phyloP scores from a whole-genome alignment of 2,113 vertebrate genomes.

The Edolisoma coerulescens region DNA sequence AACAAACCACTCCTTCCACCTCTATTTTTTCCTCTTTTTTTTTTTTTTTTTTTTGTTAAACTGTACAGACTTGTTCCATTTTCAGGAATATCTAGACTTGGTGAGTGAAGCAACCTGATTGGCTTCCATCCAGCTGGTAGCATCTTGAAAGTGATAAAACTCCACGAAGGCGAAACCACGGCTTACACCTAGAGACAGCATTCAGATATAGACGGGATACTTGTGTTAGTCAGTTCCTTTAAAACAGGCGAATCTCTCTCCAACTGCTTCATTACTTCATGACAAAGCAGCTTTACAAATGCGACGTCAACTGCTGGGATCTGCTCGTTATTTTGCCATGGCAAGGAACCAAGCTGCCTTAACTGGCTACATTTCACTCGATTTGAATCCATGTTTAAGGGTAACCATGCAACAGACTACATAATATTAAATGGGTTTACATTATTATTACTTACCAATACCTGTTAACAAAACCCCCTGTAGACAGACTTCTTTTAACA shows the following conservation, averaged over 20 bases:
- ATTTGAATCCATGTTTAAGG: slow-evolving; percentile 73
- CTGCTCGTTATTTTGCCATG: slow-evolving; percentile 91
- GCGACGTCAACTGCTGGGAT: slow-evolving; percentile 83
- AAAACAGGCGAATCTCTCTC: slow-evolving; percentile 98
- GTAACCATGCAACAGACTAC: slow-evolving; percentile 81
- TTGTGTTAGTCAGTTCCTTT: slow-evolving; percentile 99
- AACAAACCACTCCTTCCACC: slow-evolving; percentile 80
- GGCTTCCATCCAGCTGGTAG: slow-evolving; percentile 99
- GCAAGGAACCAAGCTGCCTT: slow-evolving; percentile 86
- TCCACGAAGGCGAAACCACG: slow-evolving; percentile 99
- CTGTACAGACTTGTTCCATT: slow-evolving; percentile 87
- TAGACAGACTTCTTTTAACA: slow-evolving; percentile 65
- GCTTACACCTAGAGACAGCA: slow-evolving; percentile 99
- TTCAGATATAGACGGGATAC: slow-evolving; percentile 99
- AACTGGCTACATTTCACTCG: slow-evolving; percentile 67
- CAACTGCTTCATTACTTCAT: slow-evolving; percentile 95
- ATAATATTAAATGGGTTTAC: slow-evolving; percentile 65
- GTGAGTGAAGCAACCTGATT: slow-evolving; percentile 99
- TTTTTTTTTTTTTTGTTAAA: slow-evolving; percentile 71
- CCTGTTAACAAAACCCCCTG: slow-evolving; percentile 67
- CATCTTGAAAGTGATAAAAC: slow-evolving; percentile 99
- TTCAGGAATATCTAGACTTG: slow-evolving; percentile 94
- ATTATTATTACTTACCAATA: slow-evolving; percentile 76
- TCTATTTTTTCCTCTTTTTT: slow-evolving; percentile 35
- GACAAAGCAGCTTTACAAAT: slow-evolving; percentile 89